phyloP scores from a whole-genome alignment of 2,888 invertebrate genomes.

The Cecidostiba fungosa region DNA sequence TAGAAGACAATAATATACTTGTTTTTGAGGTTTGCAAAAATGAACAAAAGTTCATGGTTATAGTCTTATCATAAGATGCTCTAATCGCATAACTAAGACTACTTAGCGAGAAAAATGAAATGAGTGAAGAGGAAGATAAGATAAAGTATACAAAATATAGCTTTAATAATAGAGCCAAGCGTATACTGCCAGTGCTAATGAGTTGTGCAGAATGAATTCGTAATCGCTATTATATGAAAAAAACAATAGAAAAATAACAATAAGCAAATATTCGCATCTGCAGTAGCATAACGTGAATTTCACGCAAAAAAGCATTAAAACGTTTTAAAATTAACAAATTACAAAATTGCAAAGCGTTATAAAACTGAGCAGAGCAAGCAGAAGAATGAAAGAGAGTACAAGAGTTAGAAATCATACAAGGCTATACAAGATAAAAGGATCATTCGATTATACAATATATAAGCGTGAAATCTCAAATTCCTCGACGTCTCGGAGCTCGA shows the following conservation, averaged over 20 bases:
- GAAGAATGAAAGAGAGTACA: no score
- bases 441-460: no score
- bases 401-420: no score
- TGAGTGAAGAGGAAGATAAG: slow-evolving; percentile 13
- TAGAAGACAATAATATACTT: no score
- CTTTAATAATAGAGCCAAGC: not conserved
- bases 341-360: not conserved
- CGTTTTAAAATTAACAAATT: not conserved
- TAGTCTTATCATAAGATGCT: not conserved
- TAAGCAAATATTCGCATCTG: not conserved
- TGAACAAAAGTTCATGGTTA: no score
- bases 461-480: not conserved
- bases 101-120: not conserved
- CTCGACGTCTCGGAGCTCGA: not conserved
- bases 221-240: not conserved
- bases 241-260: not conserved
- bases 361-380: not conserved
- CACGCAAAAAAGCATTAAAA: no score
- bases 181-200: not conserved
- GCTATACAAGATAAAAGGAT: no score
- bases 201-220: not conserved
- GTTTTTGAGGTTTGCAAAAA: no score
- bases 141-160: not conserved
- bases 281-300: no score
- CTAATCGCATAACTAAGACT: not conserved